Conservation (phyloP, 1,140 invertebrate species). For the Zaprionus inermis region DNA sequence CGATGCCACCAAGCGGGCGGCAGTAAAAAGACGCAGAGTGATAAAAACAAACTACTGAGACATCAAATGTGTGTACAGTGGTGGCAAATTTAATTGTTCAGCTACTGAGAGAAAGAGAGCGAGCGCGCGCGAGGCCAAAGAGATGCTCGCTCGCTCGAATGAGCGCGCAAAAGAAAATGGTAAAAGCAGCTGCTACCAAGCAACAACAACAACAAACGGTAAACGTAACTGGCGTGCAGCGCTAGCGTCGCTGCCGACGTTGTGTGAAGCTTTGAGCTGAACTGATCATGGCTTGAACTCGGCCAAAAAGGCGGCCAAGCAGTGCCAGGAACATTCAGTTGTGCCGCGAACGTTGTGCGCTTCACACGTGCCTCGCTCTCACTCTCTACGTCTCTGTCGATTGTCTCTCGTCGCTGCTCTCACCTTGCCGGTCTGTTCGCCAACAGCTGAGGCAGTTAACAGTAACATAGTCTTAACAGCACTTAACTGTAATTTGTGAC, state of each 20-base stretch:
- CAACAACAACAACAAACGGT: constrained; percentile 63
- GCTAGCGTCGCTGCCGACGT: constrained; percentile 42
- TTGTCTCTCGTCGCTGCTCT: constrained; percentile 1
- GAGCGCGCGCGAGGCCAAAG: constrained; percentile 34
- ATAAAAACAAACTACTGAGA: constrained; percentile 46
- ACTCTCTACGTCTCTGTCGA: constrained; percentile 9
- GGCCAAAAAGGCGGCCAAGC: constrained; percentile 79
- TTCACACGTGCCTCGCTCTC: constrained; percentile 64
- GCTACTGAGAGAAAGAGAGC: constrained; percentile 34
- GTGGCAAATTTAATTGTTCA: constrained; percentile 35
- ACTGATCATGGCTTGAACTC: constrained; percentile 50
- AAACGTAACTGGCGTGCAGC: constrained; percentile 57
- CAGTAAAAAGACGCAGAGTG: constrained; percentile 60
- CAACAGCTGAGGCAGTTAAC: constrained; percentile 19
- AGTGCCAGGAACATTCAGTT: constrained; percentile 77
- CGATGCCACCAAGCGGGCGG: constrained; percentile 52
- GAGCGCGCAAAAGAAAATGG: constrained; percentile 70
- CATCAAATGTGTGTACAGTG: constrained; percentile 61
- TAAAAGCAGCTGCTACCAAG: constrained; percentile 63
- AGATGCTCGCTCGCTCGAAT: constrained; percentile 48
- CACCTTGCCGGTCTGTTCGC: constrained; percentile 15
- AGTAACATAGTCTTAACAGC: constrained; percentile 33
- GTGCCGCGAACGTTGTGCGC: constrained; percentile 72
- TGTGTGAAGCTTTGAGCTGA: constrained; percentile 14
- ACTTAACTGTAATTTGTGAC: constrained; percentile 27